Conservation (phyloP, 2,888 invertebrate genomes). For the Ichneumoninae sp. region DNA sequence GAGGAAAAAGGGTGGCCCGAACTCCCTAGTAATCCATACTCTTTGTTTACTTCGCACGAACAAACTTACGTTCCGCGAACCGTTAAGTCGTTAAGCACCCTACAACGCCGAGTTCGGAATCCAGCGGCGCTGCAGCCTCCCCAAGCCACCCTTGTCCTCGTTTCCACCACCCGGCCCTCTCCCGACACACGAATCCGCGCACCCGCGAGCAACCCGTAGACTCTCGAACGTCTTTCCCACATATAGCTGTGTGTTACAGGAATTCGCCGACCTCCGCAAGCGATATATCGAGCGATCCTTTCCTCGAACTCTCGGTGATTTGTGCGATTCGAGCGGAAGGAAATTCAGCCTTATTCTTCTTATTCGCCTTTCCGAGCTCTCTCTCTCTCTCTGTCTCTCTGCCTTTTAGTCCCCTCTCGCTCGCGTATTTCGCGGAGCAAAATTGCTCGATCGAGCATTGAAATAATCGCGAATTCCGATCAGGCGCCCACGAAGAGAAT, state of each 20-base stretch:
- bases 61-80: slow-evolving; percentile 72
- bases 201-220: slow-evolving; percentile 11
- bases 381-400: not conserved
- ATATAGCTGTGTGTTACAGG: slow-evolving; percentile 13
- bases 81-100: slow-evolving; percentile 72
- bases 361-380: slow-evolving; percentile 26
- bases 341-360: slow-evolving; percentile 50
- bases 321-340: slow-evolving; percentile 53
- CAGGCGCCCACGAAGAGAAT: slow-evolving; percentile 3
- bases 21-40: slow-evolving; percentile 70
- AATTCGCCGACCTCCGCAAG: slow-evolving; percentile 42
- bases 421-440: slow-evolving; percentile 1
- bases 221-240: slow-evolving; percentile 15
- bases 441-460: slow-evolving; percentile 40
- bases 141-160: slow-evolving; percentile 36
- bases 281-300: slow-evolving; percentile 43
- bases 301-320: slow-evolving; percentile 47
- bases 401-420: not conserved
- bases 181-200: slow-evolving; percentile 46
- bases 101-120: slow-evolving; percentile 66
- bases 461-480: slow-evolving; percentile 45
- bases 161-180: not conserved
- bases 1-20: slow-evolving; percentile 53
- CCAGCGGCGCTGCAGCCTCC: slow-evolving; percentile 51
- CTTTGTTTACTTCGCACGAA: slow-evolving; percentile 72